Evolutionary conservation across 2,888 invertebrate genomes (phyloP), one percentile per base, ranked within the genome.

Genomic region (Herminia tarsipennalis): DNA sequence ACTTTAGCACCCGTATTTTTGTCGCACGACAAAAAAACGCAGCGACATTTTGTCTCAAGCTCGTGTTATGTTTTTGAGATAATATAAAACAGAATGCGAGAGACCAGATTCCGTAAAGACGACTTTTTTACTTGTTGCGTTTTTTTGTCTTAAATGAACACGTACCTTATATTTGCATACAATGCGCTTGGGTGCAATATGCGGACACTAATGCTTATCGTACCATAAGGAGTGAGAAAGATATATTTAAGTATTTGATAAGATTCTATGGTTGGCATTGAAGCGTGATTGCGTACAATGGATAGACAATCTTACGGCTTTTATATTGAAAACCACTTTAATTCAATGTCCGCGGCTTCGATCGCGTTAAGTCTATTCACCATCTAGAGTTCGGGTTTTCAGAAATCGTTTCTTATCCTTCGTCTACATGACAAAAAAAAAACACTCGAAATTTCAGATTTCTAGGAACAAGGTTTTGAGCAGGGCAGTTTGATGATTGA

Each of bases 131-230:
- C 32, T 66, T 59, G 56, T 66, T 58, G 64, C 63, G 59, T 73
- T 78, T 80, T 83, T 81, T 80, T 73, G 69, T 80, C 69, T 47
- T 62, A 83, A 85, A 86, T 83, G 82, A 81, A 88, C 89, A 90
- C 84, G 88, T 86, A 73, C 73, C 58, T 30, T 42, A 45, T 57
- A 88, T 90, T 90, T 85, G 90, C 90, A 90, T 90, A 90, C 90
- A 91, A 91, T 91, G 82, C 79, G 48, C 32, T 41, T 66, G 76
- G 81, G 86, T 86, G 88, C 88, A 86, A 86, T 88, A 88, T 86
- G 88, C 78, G 66, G 65, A 38, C 70, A 80, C 84, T 83, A 85
- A 86, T 82, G 75, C 72, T 60, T 43, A 40, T 45, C 48, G 24
- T 16, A 53, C 56, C 56, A 55, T 56, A 54, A 52, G 46, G 62